These are phyloP conservation scores for Sorex araneus DNA, from an alignment of 2,113 vertebrate genomes.

Conservation along the genomic window DNA sequence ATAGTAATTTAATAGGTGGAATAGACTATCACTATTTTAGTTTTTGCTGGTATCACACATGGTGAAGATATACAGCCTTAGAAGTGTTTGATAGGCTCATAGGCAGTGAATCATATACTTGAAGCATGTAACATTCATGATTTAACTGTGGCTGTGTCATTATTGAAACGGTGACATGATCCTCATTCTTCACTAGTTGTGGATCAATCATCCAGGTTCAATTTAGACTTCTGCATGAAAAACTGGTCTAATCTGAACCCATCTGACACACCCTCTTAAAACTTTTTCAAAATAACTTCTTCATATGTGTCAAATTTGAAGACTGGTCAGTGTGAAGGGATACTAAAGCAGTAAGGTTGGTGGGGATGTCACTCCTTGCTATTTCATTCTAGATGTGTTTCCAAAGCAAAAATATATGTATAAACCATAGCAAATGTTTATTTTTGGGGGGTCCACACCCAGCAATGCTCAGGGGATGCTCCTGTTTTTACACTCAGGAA, in stretches of 20 bases:
- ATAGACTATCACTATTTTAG: background rate
- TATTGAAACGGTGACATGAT: background rate
- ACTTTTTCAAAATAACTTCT: background rate
- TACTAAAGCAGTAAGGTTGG: background rate
- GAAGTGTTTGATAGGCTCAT: background rate
- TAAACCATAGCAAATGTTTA: background rate
- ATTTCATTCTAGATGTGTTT: conserved; percentile 2
- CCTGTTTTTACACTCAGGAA: too few relatives aligned
- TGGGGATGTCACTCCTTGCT: background rate
- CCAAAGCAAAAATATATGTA: background rate
- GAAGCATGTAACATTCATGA: background rate
- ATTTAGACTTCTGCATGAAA: background rate
- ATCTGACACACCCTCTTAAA: background rate
- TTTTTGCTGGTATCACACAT: background rate
- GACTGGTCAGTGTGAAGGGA: background rate
- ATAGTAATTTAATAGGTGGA: background rate
- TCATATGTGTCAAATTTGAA: background rate
- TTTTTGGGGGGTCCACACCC: too few relatives aligned
- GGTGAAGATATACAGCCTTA: background rate
- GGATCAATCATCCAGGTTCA: background rate
- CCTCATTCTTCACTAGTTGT: background rate
- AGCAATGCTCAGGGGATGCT: too few relatives aligned
- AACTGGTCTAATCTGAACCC: background rate
- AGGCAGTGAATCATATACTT: background rate
- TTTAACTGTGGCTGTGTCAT: background rate